Conservation (phyloP, 1,140 invertebrate genomes). For the Akabosia matsudoensis region DNA sequence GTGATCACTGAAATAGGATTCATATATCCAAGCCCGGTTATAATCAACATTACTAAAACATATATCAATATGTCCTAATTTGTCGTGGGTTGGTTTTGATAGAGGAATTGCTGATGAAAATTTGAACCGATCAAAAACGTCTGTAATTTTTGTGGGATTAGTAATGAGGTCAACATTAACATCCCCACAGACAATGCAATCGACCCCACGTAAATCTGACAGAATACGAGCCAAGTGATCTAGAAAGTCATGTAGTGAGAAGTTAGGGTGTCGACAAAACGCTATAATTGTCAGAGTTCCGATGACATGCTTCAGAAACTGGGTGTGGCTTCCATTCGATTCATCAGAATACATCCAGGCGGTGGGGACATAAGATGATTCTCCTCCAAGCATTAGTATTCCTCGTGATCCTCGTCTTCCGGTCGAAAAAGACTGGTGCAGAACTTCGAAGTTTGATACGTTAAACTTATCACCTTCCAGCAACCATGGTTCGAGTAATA, state of each 20-base stretch:
- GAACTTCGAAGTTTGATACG: not conserved
- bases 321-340: not conserved
- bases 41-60: not conserved
- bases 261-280: conserved; percentile 28
- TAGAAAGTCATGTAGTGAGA: not conserved
- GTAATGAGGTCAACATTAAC: not conserved
- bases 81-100: not conserved
- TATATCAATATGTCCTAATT: not conserved
- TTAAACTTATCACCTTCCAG: not conserved
- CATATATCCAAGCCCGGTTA: not conserved
- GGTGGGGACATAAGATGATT: too few species aligned
- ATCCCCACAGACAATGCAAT: not conserved
- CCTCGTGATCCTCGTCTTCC: conserved; percentile 10
- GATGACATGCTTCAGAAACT: not conserved
- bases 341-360: not conserved
- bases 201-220: not conserved
- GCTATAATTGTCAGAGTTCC: not conserved
- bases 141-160: not conserved
- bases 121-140: too few species aligned
- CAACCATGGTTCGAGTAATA: conserved; percentile 21
- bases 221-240: not conserved
- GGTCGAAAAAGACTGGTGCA: conserved; percentile 12
- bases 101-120: not conserved
- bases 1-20: conserved; percentile 1
- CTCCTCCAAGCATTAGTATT: not conserved